phyloP scores from a whole-genome alignment of 2,888 invertebrate genomes.

The Pseudeuparius sepicola region DNA sequence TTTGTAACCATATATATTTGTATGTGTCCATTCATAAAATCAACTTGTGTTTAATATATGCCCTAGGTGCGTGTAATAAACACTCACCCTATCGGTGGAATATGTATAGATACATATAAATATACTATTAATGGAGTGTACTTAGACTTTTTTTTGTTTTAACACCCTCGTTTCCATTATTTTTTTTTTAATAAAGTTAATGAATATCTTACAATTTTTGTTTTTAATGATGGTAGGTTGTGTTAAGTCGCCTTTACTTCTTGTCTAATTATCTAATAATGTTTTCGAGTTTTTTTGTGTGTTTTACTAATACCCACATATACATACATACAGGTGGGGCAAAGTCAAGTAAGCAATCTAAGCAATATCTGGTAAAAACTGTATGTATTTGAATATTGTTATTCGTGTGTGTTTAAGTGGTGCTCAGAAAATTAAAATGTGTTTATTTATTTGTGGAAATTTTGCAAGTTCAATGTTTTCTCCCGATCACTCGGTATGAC shows the following conservation, averaged over 20 bases:
- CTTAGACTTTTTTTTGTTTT: constrained; percentile 36
- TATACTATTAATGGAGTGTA: no score
- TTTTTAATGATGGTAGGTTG: constrained; percentile 36
- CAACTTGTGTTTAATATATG: no score
- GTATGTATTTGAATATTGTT: constrained; percentile 42
- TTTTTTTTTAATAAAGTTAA: constrained; percentile 34
- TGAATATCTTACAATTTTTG: constrained; percentile 33
- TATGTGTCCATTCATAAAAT: no score
- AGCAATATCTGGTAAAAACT: constrained; percentile 42
- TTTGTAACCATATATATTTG: no score
- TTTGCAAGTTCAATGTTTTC: constrained; percentile 41
- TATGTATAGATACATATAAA: no score
- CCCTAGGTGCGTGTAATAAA: no score
- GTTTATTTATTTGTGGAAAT: constrained; percentile 39
- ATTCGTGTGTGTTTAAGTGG: constrained; percentile 42
- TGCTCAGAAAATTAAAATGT: constrained; percentile 41
- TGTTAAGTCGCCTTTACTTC: constrained; percentile 35
- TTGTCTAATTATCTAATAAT: constrained; percentile 30
- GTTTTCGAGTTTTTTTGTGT: constrained; percentile 32
- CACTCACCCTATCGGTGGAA: no score
- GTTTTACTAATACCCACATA: constrained; percentile 43
- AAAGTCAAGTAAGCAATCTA: constrained; percentile 43
- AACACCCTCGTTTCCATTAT: constrained; percentile 34
- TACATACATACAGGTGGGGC: constrained; percentile 43
- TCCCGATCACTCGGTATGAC: constrained; percentile 37